Percentiles rank a stretch among this genome's conserved stretches.
phyloP scores from a whole-genome alignment of 2,113 vertebrate genomes.

The Apistogramma diplotaenia region DNA sequence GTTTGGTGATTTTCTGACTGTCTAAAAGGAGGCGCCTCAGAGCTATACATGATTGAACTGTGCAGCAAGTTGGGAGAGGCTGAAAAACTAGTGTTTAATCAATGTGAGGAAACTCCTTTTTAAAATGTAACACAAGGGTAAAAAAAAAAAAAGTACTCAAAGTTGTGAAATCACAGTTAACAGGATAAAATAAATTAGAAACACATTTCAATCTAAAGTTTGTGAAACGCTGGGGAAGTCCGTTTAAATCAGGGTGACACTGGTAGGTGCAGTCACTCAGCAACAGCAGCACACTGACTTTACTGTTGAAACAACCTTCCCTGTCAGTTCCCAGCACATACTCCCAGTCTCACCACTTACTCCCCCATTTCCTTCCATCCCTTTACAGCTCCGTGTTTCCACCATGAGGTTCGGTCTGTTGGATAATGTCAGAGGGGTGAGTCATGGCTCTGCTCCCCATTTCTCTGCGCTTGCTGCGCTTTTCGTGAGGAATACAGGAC shows the following conservation, averaged over 20 bases:
- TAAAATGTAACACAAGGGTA: not conserved
- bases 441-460: constrained; percentile 60
- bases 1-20: constrained; percentile 41
- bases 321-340: not conserved
- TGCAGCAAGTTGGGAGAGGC: not conserved
- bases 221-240: not conserved
- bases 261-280: not conserved
- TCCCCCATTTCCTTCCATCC: constrained; percentile 35
- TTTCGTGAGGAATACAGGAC: constrained; percentile 47
- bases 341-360: constrained; percentile 18
- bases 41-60: not conserved
- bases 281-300: not conserved
- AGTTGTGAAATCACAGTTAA: not conserved
- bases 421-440: constrained; percentile 61
- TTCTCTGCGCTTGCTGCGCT: constrained; percentile 52
- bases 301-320: constrained; percentile 7
- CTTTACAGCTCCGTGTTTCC: constrained; percentile 41
- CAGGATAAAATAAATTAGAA: not conserved
- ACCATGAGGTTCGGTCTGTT: constrained; percentile 25
- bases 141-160: not conserved
- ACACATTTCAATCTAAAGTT: not conserved
- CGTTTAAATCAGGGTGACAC: not conserved
- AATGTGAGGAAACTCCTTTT: not conserved
- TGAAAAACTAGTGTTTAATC: not conserved
- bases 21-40: not conserved